Conservation (phyloP, 2,113 vertebrate species). For the Nothocercus julius region DNA sequence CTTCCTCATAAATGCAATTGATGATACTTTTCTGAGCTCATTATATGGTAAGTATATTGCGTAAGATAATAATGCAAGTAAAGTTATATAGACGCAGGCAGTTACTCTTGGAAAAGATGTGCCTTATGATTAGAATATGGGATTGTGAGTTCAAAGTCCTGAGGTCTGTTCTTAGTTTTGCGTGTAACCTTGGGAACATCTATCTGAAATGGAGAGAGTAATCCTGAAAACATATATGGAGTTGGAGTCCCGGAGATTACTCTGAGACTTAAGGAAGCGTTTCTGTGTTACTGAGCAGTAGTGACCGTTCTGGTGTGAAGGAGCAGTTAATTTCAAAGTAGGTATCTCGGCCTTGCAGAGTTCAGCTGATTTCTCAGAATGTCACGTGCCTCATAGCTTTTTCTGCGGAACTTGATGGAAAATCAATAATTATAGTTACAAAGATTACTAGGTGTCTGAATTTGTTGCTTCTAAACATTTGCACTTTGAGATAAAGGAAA, state of each 20-base stretch:
- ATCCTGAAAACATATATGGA: background rate
- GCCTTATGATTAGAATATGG: background rate
- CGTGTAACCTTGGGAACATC: background rate
- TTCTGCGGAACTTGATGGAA: background rate
- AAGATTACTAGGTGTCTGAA: background rate
- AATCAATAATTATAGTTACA: background rate
- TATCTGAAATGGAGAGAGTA: background rate
- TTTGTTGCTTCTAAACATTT: background rate
- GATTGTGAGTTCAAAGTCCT: background rate
- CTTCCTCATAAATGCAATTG: constrained; percentile 84
- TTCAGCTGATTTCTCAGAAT: background rate
- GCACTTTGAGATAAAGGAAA: background rate
- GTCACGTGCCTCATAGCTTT: background rate
- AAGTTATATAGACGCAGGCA: background rate
- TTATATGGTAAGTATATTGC: constrained; percentile 82
- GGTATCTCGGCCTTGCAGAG: background rate
- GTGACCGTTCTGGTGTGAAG: background rate
- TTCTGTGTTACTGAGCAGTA: background rate
- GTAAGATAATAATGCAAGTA: background rate
- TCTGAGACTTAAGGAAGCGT: background rate
- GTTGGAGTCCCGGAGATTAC: background rate
- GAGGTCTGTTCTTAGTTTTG: background rate
- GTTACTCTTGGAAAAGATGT: background rate
- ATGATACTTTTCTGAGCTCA: constrained; percentile 80
- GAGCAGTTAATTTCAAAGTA: background rate